Evolutionary conservation across 2,113 vertebrate species (phyloP), one percentile per base, ranked within the genome.

Genomic region (Petrocephalus zakoni): DNA sequence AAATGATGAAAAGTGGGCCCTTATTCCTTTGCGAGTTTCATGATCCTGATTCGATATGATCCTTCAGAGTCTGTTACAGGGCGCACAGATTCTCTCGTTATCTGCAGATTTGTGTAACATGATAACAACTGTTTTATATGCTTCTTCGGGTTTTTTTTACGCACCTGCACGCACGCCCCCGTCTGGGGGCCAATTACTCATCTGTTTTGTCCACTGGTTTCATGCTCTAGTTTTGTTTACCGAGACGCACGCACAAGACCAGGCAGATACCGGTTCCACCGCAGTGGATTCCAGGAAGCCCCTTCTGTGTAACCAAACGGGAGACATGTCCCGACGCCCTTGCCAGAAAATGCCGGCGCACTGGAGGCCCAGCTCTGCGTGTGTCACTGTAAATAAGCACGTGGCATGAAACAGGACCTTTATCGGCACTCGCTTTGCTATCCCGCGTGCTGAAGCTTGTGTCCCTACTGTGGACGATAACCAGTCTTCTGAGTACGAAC

Each of bases 51-150:
- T 8, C 34, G 42, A 64, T 34, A 46, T 37, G 7, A 37, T 49
- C 64, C 11, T 61, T 78, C 21, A 3, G 49, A 87, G 64, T 75
- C 64, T 88, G 37, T 87, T 21, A 10, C 25, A 51, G 22, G 15
- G 25, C 13, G n/a, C 58, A 34, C 46, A 75, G 87, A 53, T n/a
- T 88, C 72, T 42, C 19, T 75, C 49, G 5, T 47, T 25, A 53
- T 46, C 87, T 29, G 7, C 49, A 53, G 87, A 46, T 55, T 52
- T 88, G 72, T n/a, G 51, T 46, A 55, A 82, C 34, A 42, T 15
- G 86, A 87, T 81, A 81, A 88, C n/a, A 72, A 55, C 64, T 56
- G 37, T 88, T 81, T 88, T 84, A 25, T 49, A 42, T 34, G 34
- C 29, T 7, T 37, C 15, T 75, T 75, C 34, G 34, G n/a, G n/a